These are phyloP conservation scores for Rhea pennata DNA, from an alignment of 2,113 vertebrate genomes.

Conservation along the genomic window DNA sequence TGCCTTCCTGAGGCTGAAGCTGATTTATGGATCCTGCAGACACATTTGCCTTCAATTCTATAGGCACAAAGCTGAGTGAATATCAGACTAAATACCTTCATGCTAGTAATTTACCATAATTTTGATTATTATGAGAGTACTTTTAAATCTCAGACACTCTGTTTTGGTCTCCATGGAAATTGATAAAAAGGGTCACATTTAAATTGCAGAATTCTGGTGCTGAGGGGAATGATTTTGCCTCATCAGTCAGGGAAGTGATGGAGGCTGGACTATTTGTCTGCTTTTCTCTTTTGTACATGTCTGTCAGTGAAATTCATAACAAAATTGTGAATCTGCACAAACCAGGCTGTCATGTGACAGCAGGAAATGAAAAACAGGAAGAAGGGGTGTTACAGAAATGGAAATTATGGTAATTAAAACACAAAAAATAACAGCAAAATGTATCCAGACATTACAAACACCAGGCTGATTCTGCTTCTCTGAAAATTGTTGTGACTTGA, in stretches of 20 bases:
- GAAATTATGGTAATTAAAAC: conserved; percentile 20
- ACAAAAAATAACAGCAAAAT: not conserved
- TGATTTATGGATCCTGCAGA: not conserved
- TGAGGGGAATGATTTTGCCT: not conserved
- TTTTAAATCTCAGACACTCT: not conserved
- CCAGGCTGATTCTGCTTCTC: not conserved
- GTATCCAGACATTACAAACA: not conserved
- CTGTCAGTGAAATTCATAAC: not conserved
- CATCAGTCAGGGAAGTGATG: not conserved
- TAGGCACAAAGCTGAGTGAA: not conserved
- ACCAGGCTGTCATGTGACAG: not conserved
- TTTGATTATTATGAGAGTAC: not conserved
- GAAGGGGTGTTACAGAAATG: not conserved
- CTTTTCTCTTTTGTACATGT: not conserved
- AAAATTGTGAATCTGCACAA: not conserved
- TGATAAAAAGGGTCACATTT: not conserved
- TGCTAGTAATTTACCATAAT: not conserved
- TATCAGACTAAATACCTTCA: not conserved
- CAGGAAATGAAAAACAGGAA: not conserved
- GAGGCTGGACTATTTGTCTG: not conserved
- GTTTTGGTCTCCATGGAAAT: conserved; percentile 30
- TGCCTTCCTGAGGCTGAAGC: not conserved
- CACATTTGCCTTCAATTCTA: not conserved
- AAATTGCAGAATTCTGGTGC: not conserved
- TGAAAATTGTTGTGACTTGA: not conserved